Base-by-base conservation (phyloP, 2,113 vertebrate genomes). In the Ancistrus triradiatus region DNA sequence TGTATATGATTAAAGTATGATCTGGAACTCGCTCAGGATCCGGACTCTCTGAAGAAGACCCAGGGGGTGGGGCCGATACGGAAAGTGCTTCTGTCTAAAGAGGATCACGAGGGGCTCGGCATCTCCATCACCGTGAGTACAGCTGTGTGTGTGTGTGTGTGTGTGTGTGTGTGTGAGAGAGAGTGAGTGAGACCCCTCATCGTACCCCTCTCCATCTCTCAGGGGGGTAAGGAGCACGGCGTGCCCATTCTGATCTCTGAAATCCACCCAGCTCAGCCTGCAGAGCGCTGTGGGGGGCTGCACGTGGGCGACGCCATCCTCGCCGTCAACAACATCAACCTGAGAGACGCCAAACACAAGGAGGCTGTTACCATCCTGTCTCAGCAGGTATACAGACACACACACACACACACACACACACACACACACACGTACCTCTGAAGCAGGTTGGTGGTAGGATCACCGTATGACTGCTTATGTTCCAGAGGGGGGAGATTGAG, bases 351-450 rank as follows among this genome's bases (percentile, higher is more conserved):
- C 61, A 99, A 99, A 64, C 96, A 99, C 80, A 97, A 98, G 85
- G 96, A 98, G 84, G 96, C 96, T 2, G 96, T 98, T 44, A 98
- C 92, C 76, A 98, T 99, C 73, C 90, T 99, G 72, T 99, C 96
- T 5, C 95, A 99, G 52, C 96, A 99, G 92, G 96, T 97, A n/a
- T n/a, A n/a, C n/a, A n/a, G n/a, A n/a, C n/a, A n/a, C n/a, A n/a
- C n/a, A n/a, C n/a, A n/a, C n/a, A n/a, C n/a, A n/a, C n/a, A n/a
- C n/a, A n/a, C n/a, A n/a, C n/a, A n/a, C n/a, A n/a, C n/a, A n/a
- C n/a, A n/a, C n/a, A n/a, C n/a, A n/a, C n/a, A n/a, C n/a, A n/a
- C n/a, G n/a, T n/a, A n/a, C n/a, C n/a, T n/a, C n/a, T n/a, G n/a
- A n/a, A n/a, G n/a, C n/a, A n/a, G n/a, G n/a, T n/a, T n/a, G n/a